These are phyloP conservation scores for Polietes domitor DNA, from an alignment of 2,888 invertebrate genomes.

Conservation along the genomic window DNA sequence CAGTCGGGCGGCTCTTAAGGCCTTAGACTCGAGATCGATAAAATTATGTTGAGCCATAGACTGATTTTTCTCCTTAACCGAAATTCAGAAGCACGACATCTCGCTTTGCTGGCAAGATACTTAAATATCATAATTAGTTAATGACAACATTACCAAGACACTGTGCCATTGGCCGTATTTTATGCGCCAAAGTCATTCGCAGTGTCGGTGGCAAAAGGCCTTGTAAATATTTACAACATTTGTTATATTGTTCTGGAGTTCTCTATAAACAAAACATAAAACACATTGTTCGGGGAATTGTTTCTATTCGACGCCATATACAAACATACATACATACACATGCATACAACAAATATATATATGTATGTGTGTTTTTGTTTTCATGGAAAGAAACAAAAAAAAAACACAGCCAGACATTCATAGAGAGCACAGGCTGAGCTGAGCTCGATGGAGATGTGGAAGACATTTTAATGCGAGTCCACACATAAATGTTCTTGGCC, in stretches of 20 bases:
- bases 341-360: too few relatives aligned
- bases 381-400: too few relatives aligned
- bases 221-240: slow-evolving; percentile 16
- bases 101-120: too few relatives aligned
- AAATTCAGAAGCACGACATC: too few relatives aligned
- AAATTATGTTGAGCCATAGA: too few relatives aligned
- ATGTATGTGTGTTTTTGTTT: neutral
- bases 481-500: neutral
- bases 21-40: too few relatives aligned
- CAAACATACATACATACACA: neutral
- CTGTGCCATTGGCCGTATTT: neutral
- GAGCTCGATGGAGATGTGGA: neutral
- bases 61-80: too few relatives aligned
- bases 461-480: neutral
- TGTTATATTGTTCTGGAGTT: slow-evolving; percentile 7
- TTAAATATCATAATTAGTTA: too few relatives aligned
- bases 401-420: too few relatives aligned
- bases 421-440: too few relatives aligned
- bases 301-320: neutral
- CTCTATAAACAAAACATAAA: slow-evolving; percentile 10
- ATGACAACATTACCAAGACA: too few relatives aligned
- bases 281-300: slow-evolving; percentile 7
- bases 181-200: neutral
- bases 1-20: too few relatives aligned
- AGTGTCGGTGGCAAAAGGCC: slow-evolving; percentile 6